These are phyloP conservation scores for Prionace glauca DNA, from an alignment of 2,797 vertebrate genomes.

Conservation along the genomic window DNA sequence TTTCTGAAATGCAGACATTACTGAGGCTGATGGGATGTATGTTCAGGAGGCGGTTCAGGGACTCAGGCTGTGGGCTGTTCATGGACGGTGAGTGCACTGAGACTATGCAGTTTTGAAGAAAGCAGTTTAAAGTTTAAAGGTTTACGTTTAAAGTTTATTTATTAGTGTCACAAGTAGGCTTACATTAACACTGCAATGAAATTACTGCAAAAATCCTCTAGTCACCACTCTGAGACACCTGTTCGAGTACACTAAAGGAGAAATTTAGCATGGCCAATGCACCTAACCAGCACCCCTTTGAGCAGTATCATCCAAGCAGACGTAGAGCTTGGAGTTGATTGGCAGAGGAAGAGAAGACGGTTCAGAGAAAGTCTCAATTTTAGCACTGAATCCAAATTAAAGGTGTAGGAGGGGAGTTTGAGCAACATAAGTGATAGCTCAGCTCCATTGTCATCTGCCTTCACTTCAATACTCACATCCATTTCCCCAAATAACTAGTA, in stretches of 20 bases:
- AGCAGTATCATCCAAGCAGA: not conserved
- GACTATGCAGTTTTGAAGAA: not conserved
- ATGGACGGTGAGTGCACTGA: not conserved
- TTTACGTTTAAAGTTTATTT: too few species aligned
- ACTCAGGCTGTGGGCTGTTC: not conserved
- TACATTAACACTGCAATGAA: too few species aligned
- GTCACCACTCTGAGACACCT: too few species aligned
- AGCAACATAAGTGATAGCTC: not conserved
- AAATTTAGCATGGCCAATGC: too few species aligned
- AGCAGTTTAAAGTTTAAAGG: too few species aligned
- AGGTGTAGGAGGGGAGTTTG: not conserved
- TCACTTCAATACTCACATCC: not conserved
- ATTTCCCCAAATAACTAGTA: not conserved
- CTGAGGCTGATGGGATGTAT: not conserved
- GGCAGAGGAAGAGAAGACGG: not conserved
- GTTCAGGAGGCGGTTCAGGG: not conserved
- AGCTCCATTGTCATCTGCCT: not conserved
- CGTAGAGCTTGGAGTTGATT: not conserved
- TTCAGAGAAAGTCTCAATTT: not conserved
- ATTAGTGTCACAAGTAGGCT: too few species aligned
- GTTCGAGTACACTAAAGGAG: too few species aligned
- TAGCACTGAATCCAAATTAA: not conserved
- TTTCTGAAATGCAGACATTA: not conserved
- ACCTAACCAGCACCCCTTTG: too few species aligned
- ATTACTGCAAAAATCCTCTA: too few species aligned